Conservation (phyloP, 2,113 vertebrate genomes). For the Tonatia bakeri region DNA sequence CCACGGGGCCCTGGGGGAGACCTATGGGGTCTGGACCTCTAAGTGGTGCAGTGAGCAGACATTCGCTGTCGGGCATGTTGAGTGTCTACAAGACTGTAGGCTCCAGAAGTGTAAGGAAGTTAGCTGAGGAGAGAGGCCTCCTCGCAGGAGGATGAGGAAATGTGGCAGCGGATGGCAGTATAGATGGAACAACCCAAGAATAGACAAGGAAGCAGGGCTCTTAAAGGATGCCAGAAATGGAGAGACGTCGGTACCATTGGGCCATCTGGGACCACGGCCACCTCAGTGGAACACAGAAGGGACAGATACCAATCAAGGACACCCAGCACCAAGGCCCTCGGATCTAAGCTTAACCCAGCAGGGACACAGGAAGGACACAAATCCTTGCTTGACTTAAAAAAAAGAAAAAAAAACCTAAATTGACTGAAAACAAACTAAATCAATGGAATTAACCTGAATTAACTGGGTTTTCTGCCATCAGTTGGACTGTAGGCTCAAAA, state of each 20-base stretch:
- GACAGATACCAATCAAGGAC: not conserved
- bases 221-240: not conserved
- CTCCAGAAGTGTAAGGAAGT: not conserved
- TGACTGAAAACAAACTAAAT: not conserved
- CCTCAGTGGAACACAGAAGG: not conserved
- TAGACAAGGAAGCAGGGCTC: not conserved
- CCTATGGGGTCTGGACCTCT: not conserved
- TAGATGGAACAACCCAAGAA: not conserved
- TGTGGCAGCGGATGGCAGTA: not conserved
- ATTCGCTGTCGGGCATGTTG: not conserved
- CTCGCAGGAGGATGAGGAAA: not conserved
- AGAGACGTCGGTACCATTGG: rapidly evolving
- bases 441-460: not conserved
- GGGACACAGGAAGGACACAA: not conserved
- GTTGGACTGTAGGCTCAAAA: not conserved
- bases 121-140: not conserved
- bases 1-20: no score
- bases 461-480: not conserved
- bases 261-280: not conserved
- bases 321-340: not conserved
- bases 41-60: not conserved
- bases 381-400: not conserved
- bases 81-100: not conserved
- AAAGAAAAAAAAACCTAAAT: not conserved
- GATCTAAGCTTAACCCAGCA: not conserved